These are phyloP conservation scores for Clarias magur DNA, from an alignment of 2,113 vertebrate genomes.

Conservation along the genomic window DNA sequence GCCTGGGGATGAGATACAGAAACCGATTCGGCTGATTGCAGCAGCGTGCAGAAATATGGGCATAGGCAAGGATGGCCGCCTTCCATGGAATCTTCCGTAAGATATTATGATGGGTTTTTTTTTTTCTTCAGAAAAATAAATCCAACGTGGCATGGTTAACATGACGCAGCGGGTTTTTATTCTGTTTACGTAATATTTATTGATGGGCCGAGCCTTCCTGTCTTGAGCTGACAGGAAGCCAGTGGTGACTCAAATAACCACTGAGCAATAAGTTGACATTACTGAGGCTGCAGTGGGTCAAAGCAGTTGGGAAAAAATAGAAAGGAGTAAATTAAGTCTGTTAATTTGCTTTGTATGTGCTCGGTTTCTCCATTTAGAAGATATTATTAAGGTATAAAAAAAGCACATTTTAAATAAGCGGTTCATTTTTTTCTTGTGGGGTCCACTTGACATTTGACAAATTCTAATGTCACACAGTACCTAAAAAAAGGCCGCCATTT, in stretches of 20 bases:
- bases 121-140: background rate
- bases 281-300: background rate
- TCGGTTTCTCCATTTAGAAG: background rate
- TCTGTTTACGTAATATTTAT: background rate
- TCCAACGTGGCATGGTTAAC: too few species aligned
- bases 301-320: background rate
- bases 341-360: background rate
- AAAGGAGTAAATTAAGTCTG: background rate
- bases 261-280: background rate
- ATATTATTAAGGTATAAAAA: background rate
- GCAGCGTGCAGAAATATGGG: conserved; percentile 69
- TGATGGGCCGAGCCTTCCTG: background rate
- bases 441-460: background rate
- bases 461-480: background rate
- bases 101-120: conserved; percentile 33
- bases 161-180: background rate
- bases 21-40: conserved; percentile 72
- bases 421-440: background rate
- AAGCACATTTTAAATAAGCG: background rate
- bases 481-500: background rate
- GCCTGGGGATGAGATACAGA: conserved; percentile 49
- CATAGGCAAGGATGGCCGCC: conserved; percentile 69
- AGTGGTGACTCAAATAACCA: background rate
- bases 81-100: conserved; percentile 81
- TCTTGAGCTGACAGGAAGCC: background rate